Evolutionary conservation across 2,888 invertebrate species (phyloP).

Genomic region (Platerodrilus igneus): DNA sequence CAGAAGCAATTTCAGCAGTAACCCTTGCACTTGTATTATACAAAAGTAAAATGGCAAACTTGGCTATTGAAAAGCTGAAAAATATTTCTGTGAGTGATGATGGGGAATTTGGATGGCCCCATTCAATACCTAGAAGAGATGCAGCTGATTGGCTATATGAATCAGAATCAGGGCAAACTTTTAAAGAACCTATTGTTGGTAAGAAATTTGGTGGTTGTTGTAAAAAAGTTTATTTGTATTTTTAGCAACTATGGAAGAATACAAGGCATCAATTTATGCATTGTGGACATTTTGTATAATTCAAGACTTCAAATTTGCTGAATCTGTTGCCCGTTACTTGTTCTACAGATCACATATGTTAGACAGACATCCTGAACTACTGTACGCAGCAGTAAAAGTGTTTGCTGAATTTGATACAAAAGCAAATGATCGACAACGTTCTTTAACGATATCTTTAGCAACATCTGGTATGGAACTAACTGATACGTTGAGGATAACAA

Average conservation of each 20-base stretch:
- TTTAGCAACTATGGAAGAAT: constrained; percentile 56
- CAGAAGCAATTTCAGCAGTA: constrained; percentile 57
- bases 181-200: constrained; percentile 52
- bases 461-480: constrained; percentile 69
- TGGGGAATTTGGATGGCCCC: constrained; percentile 65
- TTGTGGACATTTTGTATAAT: constrained; percentile 57
- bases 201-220: constrained; percentile 18
- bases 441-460: constrained; percentile 61
- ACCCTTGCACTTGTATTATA: constrained; percentile 56
- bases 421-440: constrained; percentile 58
- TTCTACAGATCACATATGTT: constrained; percentile 64
- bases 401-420: constrained; percentile 57
- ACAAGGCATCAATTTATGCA: constrained; percentile 59
- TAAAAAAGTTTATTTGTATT: constrained; percentile 16
- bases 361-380: constrained; percentile 57
- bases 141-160: constrained; percentile 63
- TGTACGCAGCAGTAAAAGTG: constrained; percentile 58
- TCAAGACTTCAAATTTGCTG: constrained; percentile 59
- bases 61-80: constrained; percentile 55
- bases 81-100: constrained; percentile 63
- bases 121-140: constrained; percentile 52
- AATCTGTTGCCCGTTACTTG: constrained; percentile 60
- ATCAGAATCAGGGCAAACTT: constrained; percentile 52
- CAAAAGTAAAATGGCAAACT: constrained; percentile 49
- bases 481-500: constrained; percentile 58